Evolutionary conservation across 2,888 invertebrate genomes (phyloP), one percentile per base, ranked within the genome.

Genomic region (Aspidapion aeneum): DNA sequence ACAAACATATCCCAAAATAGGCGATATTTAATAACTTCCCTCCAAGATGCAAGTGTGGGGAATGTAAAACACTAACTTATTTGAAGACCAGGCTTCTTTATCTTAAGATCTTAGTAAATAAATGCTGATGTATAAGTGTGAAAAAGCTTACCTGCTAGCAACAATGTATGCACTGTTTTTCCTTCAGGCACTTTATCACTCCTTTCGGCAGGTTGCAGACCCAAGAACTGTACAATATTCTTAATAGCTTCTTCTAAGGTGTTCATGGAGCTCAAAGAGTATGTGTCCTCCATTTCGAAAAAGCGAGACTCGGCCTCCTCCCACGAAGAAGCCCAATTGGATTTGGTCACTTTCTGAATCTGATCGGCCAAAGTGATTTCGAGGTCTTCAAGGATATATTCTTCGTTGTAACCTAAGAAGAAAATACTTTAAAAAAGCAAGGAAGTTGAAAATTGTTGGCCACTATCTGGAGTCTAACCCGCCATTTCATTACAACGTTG

Each of bases 311-410:
- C 88, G 49, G 87, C 88, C 60, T 88, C 87, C 61, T 90, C 89
- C 88, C 90, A 91, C 0, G 87, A 85, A 0, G 85, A 84, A 1
- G 70, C 70, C 82, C 92, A 93, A 79, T 91, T 90, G 21, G 86
- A 86, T 75, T 91, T 90, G 72, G 87, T 86, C 18, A 90, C 85
- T 71, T 87, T 86, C 77, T 92, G 90, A 70, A 96, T 88, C 81
- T 94, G 94, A 81, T 97, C 96, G 1, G 90, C 89, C 2, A 96
- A 84, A 1, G 87, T 86, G 55, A 96, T 82, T 77, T 96, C 96
- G 35, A 96, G 80, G 80, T 98, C 97, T 81, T 99, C 99, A 62
- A 99, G 78, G 76, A 92, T 93, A 76, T 99, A 99, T 65, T 96
- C 95, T 76, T 99, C 99, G 62, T 93, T 90, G 73, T 98, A 99